phyloP scores from a whole-genome alignment of 2,888 invertebrate genomes.

The Cetonia aurata region DNA sequence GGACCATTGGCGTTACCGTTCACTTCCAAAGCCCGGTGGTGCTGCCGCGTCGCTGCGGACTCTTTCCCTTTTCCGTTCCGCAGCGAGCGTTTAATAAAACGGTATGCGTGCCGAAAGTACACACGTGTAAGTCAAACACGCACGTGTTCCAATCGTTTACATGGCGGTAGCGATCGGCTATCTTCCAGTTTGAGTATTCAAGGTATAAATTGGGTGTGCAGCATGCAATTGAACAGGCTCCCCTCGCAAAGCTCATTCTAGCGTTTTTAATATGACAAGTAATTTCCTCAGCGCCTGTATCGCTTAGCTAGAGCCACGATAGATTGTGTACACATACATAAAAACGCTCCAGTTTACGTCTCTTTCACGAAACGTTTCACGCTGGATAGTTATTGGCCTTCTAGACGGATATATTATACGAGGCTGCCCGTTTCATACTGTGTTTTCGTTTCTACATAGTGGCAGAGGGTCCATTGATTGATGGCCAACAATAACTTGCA shows the following conservation, averaged over 20 bases:
- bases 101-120: constrained; percentile 42
- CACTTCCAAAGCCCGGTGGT: constrained; percentile 3
- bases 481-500: constrained; percentile 41
- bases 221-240: constrained; percentile 26
- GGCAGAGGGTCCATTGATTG: constrained; percentile 40
- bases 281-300: constrained; percentile 52
- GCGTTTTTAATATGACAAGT: constrained; percentile 51
- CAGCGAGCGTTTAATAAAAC: constrained; percentile 23
- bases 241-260: constrained; percentile 21
- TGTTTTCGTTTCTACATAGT: constrained; percentile 32
- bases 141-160: constrained; percentile 49
- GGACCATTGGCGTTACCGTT: constrained; percentile 36
- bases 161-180: constrained; percentile 30
- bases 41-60: constrained; percentile 1
- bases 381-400: constrained; percentile 40
- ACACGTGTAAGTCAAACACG: constrained; percentile 52
- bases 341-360: constrained; percentile 35
- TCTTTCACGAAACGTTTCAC: constrained; percentile 38
- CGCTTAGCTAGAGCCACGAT: constrained; percentile 31
- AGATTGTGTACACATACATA: constrained; percentile 21
- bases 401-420: constrained; percentile 34
- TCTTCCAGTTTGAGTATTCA: constrained; percentile 20
- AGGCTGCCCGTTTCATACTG: constrained; percentile 21
- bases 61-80: constrained; percentile 28
- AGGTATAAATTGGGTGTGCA: constrained; percentile 31